Evolutionary conservation across 2,888 invertebrate genomes (phyloP).

Genomic region (Hoplodrina blanda): DNA sequence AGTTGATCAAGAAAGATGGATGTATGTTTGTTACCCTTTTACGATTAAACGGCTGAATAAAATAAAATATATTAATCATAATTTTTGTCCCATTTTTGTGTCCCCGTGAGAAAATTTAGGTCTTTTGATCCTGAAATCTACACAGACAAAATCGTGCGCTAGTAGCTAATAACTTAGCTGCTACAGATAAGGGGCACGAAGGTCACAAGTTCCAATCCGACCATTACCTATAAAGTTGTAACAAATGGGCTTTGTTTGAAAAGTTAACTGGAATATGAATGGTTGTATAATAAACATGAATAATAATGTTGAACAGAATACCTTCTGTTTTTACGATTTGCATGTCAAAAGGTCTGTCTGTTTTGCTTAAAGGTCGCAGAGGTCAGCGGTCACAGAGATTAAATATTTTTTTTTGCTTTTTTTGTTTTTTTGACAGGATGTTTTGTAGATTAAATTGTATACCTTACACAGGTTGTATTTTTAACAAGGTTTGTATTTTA

Average conservation of each 20-base stretch:
- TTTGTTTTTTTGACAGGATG: neutral
- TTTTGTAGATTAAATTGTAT: neutral
- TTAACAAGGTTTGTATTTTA: neutral
- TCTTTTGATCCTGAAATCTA: no score
- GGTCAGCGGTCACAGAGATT: conserved; percentile 20
- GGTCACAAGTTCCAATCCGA: conserved; percentile 48
- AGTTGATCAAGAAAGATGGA: no score
- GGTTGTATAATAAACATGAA: conserved; percentile 52
- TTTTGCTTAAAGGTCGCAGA: neutral
- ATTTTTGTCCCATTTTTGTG: no score
- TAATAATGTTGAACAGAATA: conserved; percentile 43
- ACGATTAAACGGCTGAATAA: no score
- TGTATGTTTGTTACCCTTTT: no score
- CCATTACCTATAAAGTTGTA: conserved; percentile 36
- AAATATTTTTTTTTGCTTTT: neutral
- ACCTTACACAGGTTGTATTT: neutral
- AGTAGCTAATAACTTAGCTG: conserved; percentile 27
- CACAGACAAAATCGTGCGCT: no score
- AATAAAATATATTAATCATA: no score
- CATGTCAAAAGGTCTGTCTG: conserved; percentile 36
- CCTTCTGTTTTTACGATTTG: conserved; percentile 47
- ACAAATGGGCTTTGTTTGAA: conserved; percentile 46
- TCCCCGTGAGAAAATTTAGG: no score
- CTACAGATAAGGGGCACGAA: conserved; percentile 9
- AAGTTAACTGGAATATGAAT: conserved; percentile 55